phyloP scores from a whole-genome alignment of 35 echinoderm and acorn worm species.

The Apostichopus japonicus region DNA sequence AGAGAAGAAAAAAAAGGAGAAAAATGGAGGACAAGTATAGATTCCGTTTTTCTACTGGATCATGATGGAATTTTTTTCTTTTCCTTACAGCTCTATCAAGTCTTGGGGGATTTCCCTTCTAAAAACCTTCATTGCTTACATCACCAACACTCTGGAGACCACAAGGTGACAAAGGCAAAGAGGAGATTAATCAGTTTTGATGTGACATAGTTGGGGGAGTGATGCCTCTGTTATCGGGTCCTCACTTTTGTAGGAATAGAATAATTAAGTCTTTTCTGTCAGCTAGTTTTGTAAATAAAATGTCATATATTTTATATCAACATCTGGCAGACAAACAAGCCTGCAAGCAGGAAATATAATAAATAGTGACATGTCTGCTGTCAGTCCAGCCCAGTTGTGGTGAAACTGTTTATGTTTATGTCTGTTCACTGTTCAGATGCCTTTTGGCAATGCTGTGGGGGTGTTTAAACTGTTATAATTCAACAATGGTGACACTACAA shows the following conservation, averaged over 20 bases:
- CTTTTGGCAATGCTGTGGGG: too few species aligned
- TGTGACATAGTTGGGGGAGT: not conserved
- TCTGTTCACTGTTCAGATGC: too few species aligned
- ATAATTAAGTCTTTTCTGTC: not conserved
- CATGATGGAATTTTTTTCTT: not conserved
- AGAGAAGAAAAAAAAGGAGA: not conserved
- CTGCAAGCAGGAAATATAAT: too few species aligned
- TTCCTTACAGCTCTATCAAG: conserved; percentile 11
- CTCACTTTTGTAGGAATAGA: not conserved
- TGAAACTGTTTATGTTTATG: too few species aligned
- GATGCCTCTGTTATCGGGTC: not conserved
- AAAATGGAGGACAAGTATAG: not conserved
- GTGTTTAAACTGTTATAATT: too few species aligned
- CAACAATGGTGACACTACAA: too few species aligned
- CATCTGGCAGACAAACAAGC: too few species aligned
- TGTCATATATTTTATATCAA: not conserved
- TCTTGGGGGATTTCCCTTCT: conserved; percentile 26
- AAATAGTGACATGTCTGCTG: too few species aligned
- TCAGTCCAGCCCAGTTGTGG: too few species aligned
- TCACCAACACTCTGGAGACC: conserved; percentile 3
- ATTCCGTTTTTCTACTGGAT: not conserved
- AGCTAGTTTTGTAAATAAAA: not conserved
- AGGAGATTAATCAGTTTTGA: not conserved
- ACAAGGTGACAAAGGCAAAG: not conserved
- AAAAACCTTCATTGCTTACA: conserved; percentile 38